Evolutionary conservation across 2,888 invertebrate genomes (phyloP).

Genomic region (Drosophila anomalipes): DNA sequence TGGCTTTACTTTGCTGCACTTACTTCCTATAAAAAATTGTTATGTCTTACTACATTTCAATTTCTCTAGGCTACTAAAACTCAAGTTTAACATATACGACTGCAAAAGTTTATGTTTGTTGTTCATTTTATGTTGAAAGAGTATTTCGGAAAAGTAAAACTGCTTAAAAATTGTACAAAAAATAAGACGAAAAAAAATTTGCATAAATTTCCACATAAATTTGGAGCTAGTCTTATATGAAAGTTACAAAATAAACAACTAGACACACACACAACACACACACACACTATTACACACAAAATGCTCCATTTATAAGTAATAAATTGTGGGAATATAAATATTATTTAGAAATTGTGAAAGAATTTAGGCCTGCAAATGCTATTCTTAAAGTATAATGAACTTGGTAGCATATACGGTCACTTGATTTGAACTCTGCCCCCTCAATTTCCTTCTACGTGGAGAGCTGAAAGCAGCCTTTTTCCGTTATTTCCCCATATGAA

Average conservation of each 20-base stretch:
- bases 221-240: constrained; percentile 21
- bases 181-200: not conserved
- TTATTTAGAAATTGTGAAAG: constrained; percentile 30
- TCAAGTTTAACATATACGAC: not conserved
- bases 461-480: not conserved
- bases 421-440: constrained; percentile 27
- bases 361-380: constrained; percentile 28
- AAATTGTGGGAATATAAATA: constrained; percentile 54
- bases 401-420: constrained; percentile 47
- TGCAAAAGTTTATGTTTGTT: not conserved
- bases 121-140: not conserved
- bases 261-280: constrained; percentile 15
- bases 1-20: not conserved
- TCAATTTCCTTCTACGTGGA: not conserved
- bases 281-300: constrained; percentile 26
- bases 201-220: constrained; percentile 52
- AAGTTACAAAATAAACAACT: constrained; percentile 19
- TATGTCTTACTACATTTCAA: not conserved
- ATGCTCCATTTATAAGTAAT: constrained; percentile 52
- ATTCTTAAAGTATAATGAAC: constrained; percentile 14
- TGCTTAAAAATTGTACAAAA: not conserved
- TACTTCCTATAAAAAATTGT: not conserved
- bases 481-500: constrained; percentile 37
- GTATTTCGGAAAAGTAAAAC: not conserved
- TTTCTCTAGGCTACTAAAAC: not conserved